Conservation (phyloP, 2,797 vertebrate genomes). For the Rhynchotus rufescens region DNA sequence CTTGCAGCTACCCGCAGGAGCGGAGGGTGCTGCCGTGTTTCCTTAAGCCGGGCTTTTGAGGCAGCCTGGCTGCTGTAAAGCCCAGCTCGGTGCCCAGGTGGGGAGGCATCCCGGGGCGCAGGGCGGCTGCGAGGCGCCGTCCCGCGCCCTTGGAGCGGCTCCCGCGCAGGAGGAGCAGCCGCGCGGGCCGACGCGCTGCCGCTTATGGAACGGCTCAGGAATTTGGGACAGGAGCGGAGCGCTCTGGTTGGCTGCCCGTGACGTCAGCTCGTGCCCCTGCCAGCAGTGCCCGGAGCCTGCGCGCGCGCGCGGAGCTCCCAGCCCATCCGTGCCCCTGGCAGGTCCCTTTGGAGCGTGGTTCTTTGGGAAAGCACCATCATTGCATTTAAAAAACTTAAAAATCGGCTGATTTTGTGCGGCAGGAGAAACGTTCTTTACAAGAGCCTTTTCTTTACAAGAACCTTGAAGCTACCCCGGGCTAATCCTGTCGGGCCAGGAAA, state of each 20-base stretch:
- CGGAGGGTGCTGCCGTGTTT: neutral
- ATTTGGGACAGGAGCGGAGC: neutral
- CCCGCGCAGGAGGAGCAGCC: neutral
- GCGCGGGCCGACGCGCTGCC: neutral
- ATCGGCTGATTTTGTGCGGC: neutral
- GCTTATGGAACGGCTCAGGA: conserved; percentile 36
- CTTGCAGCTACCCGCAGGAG: fast-evolving
- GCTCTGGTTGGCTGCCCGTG: neutral
- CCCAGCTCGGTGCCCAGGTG: neutral
- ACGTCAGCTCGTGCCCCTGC: conserved; percentile 16
- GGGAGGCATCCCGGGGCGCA: neutral
- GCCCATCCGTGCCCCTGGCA: neutral
- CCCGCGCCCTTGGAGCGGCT: neutral
- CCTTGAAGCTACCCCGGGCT: neutral
- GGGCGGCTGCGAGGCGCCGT: neutral
- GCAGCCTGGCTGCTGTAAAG: neutral
- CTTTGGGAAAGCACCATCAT: neutral
- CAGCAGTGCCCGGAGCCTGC: conserved; percentile 14
- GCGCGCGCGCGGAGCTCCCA: neutral
- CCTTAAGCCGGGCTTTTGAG: neutral
- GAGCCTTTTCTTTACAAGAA: neutral
- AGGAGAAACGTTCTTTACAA: neutral
- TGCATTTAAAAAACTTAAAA: neutral
- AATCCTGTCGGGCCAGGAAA: neutral
- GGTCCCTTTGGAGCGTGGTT: neutral